phyloP scores from a whole-genome alignment of 2,113 vertebrate species.

The Poeciliopsis turrubarensis region DNA sequence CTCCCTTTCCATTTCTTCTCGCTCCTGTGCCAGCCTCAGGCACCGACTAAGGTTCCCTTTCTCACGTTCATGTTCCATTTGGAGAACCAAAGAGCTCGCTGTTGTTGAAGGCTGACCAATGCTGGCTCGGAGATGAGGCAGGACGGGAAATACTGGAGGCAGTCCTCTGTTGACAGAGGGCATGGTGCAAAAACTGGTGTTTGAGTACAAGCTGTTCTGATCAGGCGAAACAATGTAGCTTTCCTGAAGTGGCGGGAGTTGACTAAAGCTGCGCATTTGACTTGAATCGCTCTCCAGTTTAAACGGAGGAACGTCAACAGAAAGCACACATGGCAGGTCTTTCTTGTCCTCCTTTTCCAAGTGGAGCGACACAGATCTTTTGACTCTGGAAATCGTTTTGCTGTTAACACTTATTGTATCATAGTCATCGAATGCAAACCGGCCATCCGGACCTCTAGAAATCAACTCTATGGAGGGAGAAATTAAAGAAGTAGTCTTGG shows the following conservation, averaged over 20 bases:
- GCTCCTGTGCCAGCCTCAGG: slow-evolving; percentile 76
- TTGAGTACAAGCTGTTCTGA: slow-evolving; percentile 60
- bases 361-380: slow-evolving; percentile 66
- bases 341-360: slow-evolving; percentile 61
- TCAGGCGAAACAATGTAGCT: slow-evolving; percentile 39
- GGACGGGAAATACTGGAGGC: slow-evolving; percentile 53
- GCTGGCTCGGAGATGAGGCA: slow-evolving; percentile 63
- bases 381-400: slow-evolving; percentile 43
- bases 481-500: slow-evolving; percentile 37
- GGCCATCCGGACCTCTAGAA: slow-evolving; percentile 88
- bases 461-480: slow-evolving; percentile 86
- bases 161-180: slow-evolving; percentile 27
- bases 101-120: slow-evolving; percentile 42
- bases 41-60: slow-evolving; percentile 80
- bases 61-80: slow-evolving; percentile 84
- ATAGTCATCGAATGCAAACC: slow-evolving; percentile 79
- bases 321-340: slow-evolving; percentile 74
- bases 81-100: slow-evolving; percentile 77
- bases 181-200: slow-evolving; percentile 52
- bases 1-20: slow-evolving; percentile 79
- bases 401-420: slow-evolving; percentile 27
- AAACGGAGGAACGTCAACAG: slow-evolving; percentile 74
- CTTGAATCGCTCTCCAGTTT: slow-evolving; percentile 23
- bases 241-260: background rate
- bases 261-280: slow-evolving; percentile 21